A percentile compares a stretch with the other conserved stretches of the same genome.
These are phyloP conservation scores for Lobophora halterata DNA, from an alignment of 2,888 invertebrate genomes.

Conservation along the genomic window DNA sequence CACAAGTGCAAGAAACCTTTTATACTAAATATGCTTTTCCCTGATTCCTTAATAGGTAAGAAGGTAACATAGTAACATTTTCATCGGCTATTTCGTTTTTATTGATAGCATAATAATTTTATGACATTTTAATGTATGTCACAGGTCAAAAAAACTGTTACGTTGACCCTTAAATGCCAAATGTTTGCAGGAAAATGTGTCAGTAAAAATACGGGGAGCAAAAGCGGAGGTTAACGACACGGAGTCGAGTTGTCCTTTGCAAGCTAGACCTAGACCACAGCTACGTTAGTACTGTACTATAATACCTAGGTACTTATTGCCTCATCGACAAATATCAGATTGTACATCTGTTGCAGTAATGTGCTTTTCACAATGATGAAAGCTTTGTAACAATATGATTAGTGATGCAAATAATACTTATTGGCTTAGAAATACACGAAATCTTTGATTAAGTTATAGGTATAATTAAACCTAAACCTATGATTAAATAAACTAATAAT, in stretches of 20 bases:
- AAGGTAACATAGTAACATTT: too few relatives aligned
- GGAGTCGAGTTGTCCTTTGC: slow-evolving; percentile 30
- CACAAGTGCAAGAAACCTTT: slow-evolving; percentile 18
- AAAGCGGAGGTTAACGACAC: slow-evolving; percentile 29
- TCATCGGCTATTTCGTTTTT: neutral
- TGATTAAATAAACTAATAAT: too few relatives aligned
- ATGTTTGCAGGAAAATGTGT: slow-evolving; percentile 14
- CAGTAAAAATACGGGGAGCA: slow-evolving; percentile 21
- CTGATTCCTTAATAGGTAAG: neutral
- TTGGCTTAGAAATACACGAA: too few relatives aligned
- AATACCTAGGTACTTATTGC: slow-evolving; percentile 17
- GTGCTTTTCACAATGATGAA: too few relatives aligned
- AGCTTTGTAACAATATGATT: too few relatives aligned
- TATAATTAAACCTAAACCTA: too few relatives aligned
- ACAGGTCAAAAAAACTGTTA: slow-evolving; percentile 1
- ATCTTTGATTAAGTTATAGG: too few relatives aligned
- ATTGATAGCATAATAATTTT: slow-evolving; percentile 2
- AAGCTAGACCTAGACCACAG: slow-evolving; percentile 20
- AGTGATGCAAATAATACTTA: too few relatives aligned
- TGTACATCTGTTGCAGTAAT: slow-evolving; percentile 14
- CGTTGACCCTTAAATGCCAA: slow-evolving; percentile 10
- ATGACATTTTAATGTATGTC: slow-evolving; percentile 1
- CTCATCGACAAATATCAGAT: slow-evolving; percentile 22
- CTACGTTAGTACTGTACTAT: slow-evolving; percentile 4
- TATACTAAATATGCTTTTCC: neutral